phyloP scores from a whole-genome alignment of 2,797 vertebrate genomes.

The Etheostoma nigrum region DNA sequence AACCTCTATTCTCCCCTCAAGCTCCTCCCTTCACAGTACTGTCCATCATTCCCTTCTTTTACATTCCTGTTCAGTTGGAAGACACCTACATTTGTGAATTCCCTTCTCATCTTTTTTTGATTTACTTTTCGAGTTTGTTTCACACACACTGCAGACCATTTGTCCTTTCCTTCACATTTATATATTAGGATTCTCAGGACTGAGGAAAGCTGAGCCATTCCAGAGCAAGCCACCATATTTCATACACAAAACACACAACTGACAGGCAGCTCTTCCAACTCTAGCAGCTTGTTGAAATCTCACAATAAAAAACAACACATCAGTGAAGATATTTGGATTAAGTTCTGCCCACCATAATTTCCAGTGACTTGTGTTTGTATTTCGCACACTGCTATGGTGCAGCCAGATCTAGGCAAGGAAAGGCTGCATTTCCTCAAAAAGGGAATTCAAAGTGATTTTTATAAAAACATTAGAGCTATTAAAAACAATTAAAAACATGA shows the following conservation, averaged over 20 bases:
- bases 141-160: constrained; percentile 1
- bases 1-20: constrained; percentile 25
- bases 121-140: neutral
- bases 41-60: constrained; percentile 30
- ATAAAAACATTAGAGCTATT: too few relatives aligned
- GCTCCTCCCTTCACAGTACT: constrained; percentile 13
- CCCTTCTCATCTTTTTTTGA: neutral
- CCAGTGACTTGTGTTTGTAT: neutral
- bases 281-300: neutral
- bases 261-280: constrained; percentile 17
- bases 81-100: constrained; percentile 25
- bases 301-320: constrained; percentile 1
- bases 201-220: constrained; percentile 26
- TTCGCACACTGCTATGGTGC: neutral
- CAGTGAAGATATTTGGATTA: neutral
- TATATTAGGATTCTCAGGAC: neutral
- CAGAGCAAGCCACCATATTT: constrained; percentile 9
- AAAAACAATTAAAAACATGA: too few relatives aligned
- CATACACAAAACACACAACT: constrained; percentile 24
- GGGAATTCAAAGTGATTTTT: too few relatives aligned
- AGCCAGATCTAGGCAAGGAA: neutral
- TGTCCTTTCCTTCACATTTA: constrained; percentile 9
- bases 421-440: too few relatives aligned
- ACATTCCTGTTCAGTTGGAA: constrained; percentile 20
- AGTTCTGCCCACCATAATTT: neutral